Percentiles rank a stretch among this genome's conserved stretches.
These are phyloP conservation scores for Athetis lepigone DNA, from an alignment of 2,888 invertebrate genomes.

Conservation along the genomic window DNA sequence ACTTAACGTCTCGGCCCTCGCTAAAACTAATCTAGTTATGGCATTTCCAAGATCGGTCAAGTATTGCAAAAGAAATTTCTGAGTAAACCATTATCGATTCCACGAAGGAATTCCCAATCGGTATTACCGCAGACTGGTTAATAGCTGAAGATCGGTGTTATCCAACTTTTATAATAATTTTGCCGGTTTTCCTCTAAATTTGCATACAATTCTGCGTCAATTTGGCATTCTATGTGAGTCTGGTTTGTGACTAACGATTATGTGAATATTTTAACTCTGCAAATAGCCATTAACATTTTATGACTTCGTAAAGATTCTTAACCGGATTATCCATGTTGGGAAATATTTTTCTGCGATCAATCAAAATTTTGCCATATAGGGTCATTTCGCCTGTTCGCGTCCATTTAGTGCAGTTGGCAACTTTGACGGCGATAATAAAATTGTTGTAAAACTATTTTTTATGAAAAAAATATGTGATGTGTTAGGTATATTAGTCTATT, in stretches of 20 bases:
- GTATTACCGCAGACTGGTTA: too few relatives aligned
- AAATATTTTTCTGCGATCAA: background rate
- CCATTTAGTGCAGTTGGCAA: too few relatives aligned
- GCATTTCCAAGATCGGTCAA: background rate
- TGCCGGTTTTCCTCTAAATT: constrained; percentile 30
- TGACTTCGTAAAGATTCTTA: constrained; percentile 3
- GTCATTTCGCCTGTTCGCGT: too few relatives aligned
- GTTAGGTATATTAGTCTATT: too few relatives aligned
- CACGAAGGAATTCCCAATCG: constrained; percentile 5
- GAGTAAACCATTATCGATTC: background rate
- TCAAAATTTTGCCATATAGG: background rate
- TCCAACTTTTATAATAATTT: constrained; percentile 2
- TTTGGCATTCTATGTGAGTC: constrained; percentile 20
- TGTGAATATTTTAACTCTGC: constrained; percentile 35
- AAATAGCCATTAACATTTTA: constrained; percentile 15
- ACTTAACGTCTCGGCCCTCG: background rate
- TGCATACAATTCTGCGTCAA: constrained; percentile 24
- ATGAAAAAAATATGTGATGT: too few relatives aligned
- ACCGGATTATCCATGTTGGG: background rate
- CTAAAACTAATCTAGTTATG: background rate
- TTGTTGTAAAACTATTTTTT: too few relatives aligned
- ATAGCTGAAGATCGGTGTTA: too few relatives aligned
- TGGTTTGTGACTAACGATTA: constrained; percentile 8
- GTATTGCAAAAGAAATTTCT: background rate
- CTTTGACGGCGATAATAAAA: too few relatives aligned